Percentiles rank a stretch among this genome's conserved stretches.
Evolutionary conservation across 2,888 invertebrate species (phyloP).

Genomic region (Caprella mutica): DNA sequence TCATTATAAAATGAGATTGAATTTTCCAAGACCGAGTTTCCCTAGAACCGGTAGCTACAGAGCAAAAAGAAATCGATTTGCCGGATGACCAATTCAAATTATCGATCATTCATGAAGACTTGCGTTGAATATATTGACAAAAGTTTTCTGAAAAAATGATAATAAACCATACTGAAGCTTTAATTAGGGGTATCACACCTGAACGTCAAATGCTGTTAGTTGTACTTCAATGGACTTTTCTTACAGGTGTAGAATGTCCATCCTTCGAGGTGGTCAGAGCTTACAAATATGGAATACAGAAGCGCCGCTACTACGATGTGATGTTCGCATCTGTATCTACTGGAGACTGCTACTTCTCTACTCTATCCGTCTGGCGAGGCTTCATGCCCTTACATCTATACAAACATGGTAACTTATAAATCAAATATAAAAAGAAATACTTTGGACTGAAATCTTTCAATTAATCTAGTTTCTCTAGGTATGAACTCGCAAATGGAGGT

Average conservation of each 20-base stretch:
- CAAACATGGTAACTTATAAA: constrained; percentile 32
- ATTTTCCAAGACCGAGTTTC: too few species aligned
- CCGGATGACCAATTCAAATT: too few species aligned
- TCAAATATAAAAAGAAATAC: not conserved
- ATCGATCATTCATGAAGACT: too few species aligned
- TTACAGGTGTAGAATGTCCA: constrained; percentile 36
- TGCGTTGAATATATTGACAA: too few species aligned
- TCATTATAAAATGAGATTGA: too few species aligned
- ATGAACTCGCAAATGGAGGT: constrained; percentile 36
- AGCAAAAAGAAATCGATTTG: too few species aligned
- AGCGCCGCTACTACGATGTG: constrained; percentile 35
- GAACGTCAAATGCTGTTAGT: too few species aligned
- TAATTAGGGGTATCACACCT: too few species aligned
- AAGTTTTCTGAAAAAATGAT: too few species aligned
- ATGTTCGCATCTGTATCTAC: constrained; percentile 34
- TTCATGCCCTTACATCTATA: constrained; percentile 37
- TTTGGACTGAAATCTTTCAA: not conserved
- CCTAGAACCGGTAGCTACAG: too few species aligned
- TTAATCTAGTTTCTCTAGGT: constrained; percentile 18
- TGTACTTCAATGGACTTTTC: not conserved
- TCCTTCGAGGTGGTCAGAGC: constrained; percentile 35
- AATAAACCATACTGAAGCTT: too few species aligned
- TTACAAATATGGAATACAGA: constrained; percentile 36
- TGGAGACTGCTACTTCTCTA: constrained; percentile 35
- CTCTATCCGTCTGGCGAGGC: constrained; percentile 35